Percentiles rank a stretch among this genome's conserved stretches.
Conservation (phyloP, 2,113 vertebrate genomes). For the Sylvietta virens region DNA sequence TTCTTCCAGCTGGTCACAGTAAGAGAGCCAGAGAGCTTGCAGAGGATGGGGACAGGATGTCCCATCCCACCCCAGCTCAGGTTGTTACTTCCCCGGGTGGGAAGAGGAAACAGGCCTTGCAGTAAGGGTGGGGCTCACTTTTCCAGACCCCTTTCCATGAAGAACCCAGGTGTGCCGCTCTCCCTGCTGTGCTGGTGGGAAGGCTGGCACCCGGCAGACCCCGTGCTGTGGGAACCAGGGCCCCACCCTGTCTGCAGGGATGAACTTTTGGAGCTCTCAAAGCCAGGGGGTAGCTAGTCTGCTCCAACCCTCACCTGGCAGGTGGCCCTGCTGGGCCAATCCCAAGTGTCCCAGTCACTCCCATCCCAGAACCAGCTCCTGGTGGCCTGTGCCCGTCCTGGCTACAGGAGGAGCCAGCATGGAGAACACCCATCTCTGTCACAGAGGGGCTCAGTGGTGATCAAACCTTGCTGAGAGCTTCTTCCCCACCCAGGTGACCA, state of each 20-base stretch:
- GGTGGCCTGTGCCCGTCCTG: background rate
- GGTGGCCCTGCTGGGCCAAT: background rate
- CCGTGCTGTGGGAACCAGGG: background rate
- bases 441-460: background rate
- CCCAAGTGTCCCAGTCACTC: accelerated
- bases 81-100: background rate
- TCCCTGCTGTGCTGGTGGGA: background rate
- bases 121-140: background rate
- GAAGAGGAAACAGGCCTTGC: background rate
- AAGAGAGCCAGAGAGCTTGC: background rate
- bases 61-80: accelerated
- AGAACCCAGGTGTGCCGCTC: background rate
- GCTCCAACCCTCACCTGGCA: background rate
- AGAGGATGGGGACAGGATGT: background rate
- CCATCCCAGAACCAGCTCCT: background rate
- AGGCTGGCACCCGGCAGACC: background rate
- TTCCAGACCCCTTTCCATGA: background rate
- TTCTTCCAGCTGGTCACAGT: background rate
- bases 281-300: background rate
- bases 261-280: background rate
- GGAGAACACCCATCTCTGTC: background rate
- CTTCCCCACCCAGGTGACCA: background rate
- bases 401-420: background rate
- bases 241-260: background rate
- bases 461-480: background rate